phyloP scores from a whole-genome alignment of 2,113 vertebrate species.

The Kryptolebias marmoratus region DNA sequence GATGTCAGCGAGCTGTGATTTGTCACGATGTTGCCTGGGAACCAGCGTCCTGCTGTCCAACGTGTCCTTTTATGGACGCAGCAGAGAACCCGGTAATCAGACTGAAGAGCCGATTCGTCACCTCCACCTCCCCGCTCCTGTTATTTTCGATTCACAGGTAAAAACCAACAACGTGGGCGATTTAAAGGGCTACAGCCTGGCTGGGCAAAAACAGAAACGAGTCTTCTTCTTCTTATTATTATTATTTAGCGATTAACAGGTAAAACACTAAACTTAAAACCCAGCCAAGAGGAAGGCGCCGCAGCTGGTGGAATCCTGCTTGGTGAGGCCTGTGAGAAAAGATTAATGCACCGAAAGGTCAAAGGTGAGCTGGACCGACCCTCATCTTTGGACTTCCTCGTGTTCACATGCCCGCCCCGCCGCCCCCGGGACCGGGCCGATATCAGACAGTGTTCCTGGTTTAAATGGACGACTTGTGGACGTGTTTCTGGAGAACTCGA shows the following conservation, averaged over 20 bases:
- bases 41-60: constrained; percentile 32
- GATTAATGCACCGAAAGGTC: constrained; percentile 51
- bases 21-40: constrained; percentile 40
- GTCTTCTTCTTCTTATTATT: background rate
- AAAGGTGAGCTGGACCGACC: constrained; percentile 52
- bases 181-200: constrained; percentile 2
- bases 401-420: constrained; percentile 62
- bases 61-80: constrained; percentile 25
- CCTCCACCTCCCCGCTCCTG: constrained; percentile 11
- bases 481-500: too few species aligned
- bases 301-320: constrained; percentile 11
- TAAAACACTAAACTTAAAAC: background rate
- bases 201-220: background rate
- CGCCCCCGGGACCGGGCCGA: too few species aligned
- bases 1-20: constrained; percentile 18
- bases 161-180: background rate
- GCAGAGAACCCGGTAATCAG: constrained; percentile 10
- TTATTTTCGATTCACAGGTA: constrained; percentile 1
- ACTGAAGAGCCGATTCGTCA: constrained; percentile 31
- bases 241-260: too few species aligned
- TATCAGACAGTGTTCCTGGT: too few species aligned
- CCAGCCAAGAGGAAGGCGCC: background rate
- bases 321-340: constrained; percentile 4
- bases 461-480: too few species aligned
- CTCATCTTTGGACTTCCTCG: constrained; percentile 33